Percentiles rank a stretch among this genome's conserved stretches.
Evolutionary conservation across 2,113 vertebrate genomes (phyloP).

Genomic region (Gallinago undulata): DNA sequence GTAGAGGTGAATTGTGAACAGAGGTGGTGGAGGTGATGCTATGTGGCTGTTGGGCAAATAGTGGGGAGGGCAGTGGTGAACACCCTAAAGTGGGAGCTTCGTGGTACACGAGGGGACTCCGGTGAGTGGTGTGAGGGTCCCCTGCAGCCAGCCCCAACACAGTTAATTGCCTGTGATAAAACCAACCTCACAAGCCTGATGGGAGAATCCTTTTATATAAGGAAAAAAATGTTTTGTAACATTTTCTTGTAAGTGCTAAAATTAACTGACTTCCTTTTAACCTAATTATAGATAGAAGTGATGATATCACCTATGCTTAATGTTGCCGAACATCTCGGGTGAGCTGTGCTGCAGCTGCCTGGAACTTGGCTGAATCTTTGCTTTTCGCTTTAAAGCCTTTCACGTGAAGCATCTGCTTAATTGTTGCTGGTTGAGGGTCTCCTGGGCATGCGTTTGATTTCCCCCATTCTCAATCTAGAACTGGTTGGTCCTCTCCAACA

Average conservation of each 20-base stretch:
- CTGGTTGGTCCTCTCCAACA: not conserved
- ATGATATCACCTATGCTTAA: conserved; percentile 41
- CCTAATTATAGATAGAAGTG: conserved; percentile 43
- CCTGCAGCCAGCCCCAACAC: conserved; percentile 46
- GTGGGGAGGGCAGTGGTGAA: not conserved
- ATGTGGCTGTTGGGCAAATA: rapidly evolving
- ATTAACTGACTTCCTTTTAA: conserved; percentile 56
- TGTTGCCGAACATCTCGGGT: not conserved
- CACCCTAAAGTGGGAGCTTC: not conserved
- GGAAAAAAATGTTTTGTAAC: conserved; percentile 47
- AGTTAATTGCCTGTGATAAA: conserved; percentile 66
- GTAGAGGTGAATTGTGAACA: not conserved
- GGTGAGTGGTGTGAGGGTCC: not conserved
- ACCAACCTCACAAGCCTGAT: conserved; percentile 28
- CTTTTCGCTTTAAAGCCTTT: not conserved
- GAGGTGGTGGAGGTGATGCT: not conserved
- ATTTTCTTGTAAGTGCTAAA: conserved; percentile 62
- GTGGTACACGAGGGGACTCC: not conserved
- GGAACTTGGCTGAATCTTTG: not conserved
- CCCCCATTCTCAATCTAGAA: not conserved
- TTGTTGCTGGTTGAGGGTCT: not conserved
- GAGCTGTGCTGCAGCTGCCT: not conserved
- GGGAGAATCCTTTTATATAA: conserved; percentile 48
- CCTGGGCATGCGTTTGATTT: not conserved
- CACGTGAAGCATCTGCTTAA: not conserved